Evolutionary conservation across 2,888 invertebrate genomes (phyloP).

Genomic region (Pristionchus mayeri): DNA sequence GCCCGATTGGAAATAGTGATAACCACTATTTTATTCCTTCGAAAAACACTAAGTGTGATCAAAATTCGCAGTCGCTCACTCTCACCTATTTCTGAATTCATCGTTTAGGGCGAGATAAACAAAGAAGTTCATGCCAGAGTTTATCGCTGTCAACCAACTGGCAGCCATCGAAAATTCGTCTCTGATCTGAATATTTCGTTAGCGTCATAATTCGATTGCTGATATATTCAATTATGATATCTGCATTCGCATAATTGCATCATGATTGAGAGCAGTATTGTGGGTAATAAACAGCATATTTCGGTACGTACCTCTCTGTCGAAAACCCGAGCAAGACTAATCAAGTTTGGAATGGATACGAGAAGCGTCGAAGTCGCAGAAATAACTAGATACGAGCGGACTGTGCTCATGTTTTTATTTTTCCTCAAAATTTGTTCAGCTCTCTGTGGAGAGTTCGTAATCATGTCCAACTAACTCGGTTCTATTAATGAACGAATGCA

Average conservation of each 20-base stretch:
- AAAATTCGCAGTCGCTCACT: no score
- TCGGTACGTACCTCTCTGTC: slow-evolving; percentile 38
- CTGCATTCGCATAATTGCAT: no score
- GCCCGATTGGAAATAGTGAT: no score
- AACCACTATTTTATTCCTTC: no score
- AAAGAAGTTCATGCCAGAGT: slow-evolving; percentile 53
- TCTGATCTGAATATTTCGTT: slow-evolving; percentile 50
- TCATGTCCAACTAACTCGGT: slow-evolving; percentile 37
- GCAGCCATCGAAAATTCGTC: slow-evolving; percentile 52
- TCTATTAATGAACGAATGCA: background rate
- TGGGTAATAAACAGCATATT: no score
- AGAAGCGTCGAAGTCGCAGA: slow-evolving; percentile 53
- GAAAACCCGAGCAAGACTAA: slow-evolving; percentile 50
- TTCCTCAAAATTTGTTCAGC: no score
- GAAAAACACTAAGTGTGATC: no score
- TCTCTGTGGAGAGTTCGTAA: no score
- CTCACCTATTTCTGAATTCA: slow-evolving; percentile 60
- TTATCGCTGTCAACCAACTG: slow-evolving; percentile 52
- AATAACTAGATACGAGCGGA: slow-evolving; percentile 54
- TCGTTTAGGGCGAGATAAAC: slow-evolving; percentile 59
- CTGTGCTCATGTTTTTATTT: slow-evolving; percentile 36
- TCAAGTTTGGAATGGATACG: slow-evolving; percentile 53
- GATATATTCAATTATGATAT: no score
- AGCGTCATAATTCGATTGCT: no score
- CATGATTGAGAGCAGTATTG: no score